These are phyloP conservation scores for Aspidoscelis tigris DNA, from an alignment of 2,113 vertebrate species.

Conservation along the genomic window DNA sequence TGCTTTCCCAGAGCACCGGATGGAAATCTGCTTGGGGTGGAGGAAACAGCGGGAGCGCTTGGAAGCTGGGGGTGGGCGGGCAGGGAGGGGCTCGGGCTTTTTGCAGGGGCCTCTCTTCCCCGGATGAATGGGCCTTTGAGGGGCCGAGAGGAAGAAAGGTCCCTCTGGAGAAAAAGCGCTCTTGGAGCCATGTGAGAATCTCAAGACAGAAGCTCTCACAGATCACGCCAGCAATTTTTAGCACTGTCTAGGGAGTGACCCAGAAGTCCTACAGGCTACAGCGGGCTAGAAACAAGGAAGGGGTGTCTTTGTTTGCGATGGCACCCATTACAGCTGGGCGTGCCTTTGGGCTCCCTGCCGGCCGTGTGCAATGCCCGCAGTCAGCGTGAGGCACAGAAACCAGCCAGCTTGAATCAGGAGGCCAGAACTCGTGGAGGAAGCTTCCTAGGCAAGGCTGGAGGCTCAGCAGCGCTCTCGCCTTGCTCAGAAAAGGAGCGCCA, in stretches of 20 bases:
- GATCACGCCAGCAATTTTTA: not conserved
- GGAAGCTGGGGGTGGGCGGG: not conserved
- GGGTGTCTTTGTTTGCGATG: not conserved
- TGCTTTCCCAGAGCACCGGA: not conserved
- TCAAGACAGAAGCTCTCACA: not conserved
- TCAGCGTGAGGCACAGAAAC: not conserved
- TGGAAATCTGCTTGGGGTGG: not conserved
- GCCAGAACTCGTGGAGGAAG: not conserved
- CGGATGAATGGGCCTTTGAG: slow-evolving; percentile 13
- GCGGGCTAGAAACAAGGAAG: not conserved
- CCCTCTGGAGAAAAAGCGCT: not conserved
- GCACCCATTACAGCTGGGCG: accelerated
- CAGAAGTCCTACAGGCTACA: not conserved
- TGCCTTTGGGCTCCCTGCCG: not conserved
- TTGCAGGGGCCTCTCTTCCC: not conserved
- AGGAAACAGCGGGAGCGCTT: accelerated
- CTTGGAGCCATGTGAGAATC: not conserved
- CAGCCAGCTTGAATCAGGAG: not conserved
- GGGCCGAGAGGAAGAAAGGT: not conserved
- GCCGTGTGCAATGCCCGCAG: not conserved
- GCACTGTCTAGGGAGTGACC: accelerated
- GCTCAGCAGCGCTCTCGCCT: too few relatives aligned
- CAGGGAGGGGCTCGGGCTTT: too few relatives aligned
- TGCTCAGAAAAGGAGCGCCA: too few relatives aligned
- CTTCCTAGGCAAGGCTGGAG: too few relatives aligned